phyloP scores from a whole-genome alignment of 2,888 invertebrate species.

The Epiblema foenella region DNA sequence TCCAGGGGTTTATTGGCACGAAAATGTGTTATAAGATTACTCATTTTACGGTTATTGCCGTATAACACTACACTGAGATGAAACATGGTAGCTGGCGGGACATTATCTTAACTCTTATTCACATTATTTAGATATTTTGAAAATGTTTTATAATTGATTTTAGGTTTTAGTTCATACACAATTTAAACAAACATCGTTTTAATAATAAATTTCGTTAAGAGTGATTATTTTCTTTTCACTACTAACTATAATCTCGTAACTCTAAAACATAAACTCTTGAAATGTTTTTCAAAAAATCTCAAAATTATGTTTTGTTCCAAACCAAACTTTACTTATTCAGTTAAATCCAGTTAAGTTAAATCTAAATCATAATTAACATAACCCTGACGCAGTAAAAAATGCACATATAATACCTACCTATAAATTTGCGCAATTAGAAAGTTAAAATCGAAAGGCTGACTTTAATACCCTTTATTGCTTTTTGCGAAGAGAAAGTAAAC shows the following conservation, averaged over 20 bases:
- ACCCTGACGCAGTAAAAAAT: background rate
- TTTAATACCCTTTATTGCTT: constrained; percentile 34
- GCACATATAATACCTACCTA: background rate
- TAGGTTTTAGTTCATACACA: background rate
- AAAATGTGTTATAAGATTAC: constrained; percentile 33
- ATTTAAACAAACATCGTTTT: background rate
- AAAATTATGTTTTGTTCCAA: background rate
- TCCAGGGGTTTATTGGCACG: constrained; percentile 25
- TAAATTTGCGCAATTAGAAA: constrained; percentile 3
- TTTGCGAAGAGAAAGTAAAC: constrained; percentile 24
- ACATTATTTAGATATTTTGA: background rate
- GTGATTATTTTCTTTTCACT: too few species aligned
- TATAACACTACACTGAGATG: constrained; percentile 32
- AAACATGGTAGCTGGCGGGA: constrained; percentile 22
- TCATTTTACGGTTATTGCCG: constrained; percentile 27
- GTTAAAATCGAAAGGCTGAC: constrained; percentile 12
- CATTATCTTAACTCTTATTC: constrained; percentile 10
- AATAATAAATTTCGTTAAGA: too few species aligned
- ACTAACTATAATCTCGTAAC: too few species aligned
- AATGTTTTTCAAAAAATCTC: background rate
- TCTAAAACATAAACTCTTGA: too few species aligned
- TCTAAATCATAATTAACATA: background rate
- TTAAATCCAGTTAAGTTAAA: background rate
- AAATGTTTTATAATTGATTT: background rate
- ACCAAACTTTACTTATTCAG: background rate